Evolutionary conservation across 2,797 vertebrate genomes (phyloP).

Genomic region (Peromyscus attwateri): DNA sequence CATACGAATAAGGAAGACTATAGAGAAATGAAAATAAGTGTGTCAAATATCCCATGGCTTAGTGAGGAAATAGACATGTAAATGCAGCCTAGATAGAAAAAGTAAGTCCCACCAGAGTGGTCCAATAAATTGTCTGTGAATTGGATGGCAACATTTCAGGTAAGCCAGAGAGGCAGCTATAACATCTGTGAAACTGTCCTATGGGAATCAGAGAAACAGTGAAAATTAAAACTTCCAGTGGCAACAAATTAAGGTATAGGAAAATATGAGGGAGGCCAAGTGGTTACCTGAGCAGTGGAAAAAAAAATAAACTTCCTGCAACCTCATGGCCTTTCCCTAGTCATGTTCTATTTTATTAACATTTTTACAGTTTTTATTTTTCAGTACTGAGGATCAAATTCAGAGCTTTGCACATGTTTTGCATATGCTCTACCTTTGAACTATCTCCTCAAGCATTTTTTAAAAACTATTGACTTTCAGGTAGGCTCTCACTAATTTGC

Average conservation of each 20-base stretch:
- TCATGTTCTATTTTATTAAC: not conserved
- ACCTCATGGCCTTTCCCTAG: not conserved
- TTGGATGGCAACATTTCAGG: not conserved
- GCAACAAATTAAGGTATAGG: not conserved
- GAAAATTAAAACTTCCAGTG: not conserved
- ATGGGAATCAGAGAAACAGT: not conserved
- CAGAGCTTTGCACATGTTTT: not conserved
- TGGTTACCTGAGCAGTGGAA: not conserved
- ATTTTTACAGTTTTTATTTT: not conserved
- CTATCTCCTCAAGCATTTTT: not conserved
- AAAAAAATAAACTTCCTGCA: no score
- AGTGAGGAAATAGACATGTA: not conserved
- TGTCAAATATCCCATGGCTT: not conserved
- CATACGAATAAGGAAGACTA: not conserved
- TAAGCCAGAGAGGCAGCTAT: not conserved
- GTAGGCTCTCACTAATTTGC: not conserved
- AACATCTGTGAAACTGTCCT: not conserved
- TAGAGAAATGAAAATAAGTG: not conserved
- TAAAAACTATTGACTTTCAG: not conserved
- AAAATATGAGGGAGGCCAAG: not conserved
- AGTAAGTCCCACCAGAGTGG: not conserved
- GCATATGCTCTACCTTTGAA: not conserved
- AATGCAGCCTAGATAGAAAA: not conserved
- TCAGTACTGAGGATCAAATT: not conserved
- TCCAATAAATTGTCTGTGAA: no score